Conservation (phyloP, 1,140 invertebrate species). For the Charaxes varanes region DNA sequence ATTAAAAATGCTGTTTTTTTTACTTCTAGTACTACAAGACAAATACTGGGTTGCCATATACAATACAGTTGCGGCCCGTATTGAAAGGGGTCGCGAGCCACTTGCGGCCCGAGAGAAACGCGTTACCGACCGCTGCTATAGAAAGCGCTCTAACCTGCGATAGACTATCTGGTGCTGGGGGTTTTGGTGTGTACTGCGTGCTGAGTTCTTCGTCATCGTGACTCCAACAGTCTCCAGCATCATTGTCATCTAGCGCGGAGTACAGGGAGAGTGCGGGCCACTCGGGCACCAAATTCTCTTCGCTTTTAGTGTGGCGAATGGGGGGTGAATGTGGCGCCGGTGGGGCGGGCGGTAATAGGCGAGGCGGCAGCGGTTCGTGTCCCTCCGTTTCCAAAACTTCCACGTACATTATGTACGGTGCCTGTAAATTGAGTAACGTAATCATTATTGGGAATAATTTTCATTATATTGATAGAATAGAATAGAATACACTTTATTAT, state of each 20-base stretch:
- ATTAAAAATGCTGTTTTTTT: no score
- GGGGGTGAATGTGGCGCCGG: constrained; percentile 62
- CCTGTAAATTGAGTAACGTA: constrained; percentile 78
- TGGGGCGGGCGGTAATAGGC: constrained; percentile 61
- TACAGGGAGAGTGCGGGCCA: constrained; percentile 61
- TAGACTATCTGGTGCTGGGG: constrained; percentile 50
- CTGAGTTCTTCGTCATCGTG: constrained; percentile 96
- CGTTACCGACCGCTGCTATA: neutral
- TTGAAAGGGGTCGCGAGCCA: no score
- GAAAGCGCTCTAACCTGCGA: constrained; percentile 50
- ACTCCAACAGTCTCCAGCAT: constrained; percentile 82
- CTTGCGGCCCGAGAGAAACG: no score
- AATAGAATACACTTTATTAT: no score
- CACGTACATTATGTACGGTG: constrained; percentile 98
- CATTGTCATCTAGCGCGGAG: constrained; percentile 52
- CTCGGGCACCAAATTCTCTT: constrained; percentile 87
- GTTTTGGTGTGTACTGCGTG: constrained; percentile 45
- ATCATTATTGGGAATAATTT: no score
- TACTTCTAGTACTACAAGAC: no score
- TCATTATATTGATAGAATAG: no score
- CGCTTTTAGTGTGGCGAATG: constrained; percentile 89
- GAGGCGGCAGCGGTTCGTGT: constrained; percentile 72
- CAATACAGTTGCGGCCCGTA: no score
- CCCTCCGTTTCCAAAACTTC: constrained; percentile 96
- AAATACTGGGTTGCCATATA: no score